Conservation (phyloP, 2,888 invertebrate genomes). For the Eubasilissa splendida region DNA sequence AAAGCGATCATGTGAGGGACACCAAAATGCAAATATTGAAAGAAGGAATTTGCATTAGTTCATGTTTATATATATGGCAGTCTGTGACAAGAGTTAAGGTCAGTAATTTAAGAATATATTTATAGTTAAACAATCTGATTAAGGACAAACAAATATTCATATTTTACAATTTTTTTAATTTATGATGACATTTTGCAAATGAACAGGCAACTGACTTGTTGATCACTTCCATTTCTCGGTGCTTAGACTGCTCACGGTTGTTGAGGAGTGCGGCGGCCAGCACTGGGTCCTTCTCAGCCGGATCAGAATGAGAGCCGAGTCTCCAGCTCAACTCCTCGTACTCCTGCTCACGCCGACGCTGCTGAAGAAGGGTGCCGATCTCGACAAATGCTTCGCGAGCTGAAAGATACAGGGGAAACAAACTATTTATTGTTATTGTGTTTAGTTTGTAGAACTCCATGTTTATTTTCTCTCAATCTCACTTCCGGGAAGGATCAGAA, state of each 20-base stretch:
- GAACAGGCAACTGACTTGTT: constrained; percentile 49
- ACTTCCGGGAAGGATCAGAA: too few relatives aligned
- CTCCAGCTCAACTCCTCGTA: constrained; percentile 74
- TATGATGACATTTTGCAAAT: not conserved
- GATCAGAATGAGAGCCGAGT: constrained; percentile 71
- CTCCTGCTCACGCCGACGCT: constrained; percentile 77
- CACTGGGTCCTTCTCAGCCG: constrained; percentile 72
- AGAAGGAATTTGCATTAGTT: too few relatives aligned
- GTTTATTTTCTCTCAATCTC: too few relatives aligned
- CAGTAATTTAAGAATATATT: too few relatives aligned
- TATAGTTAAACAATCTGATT: too few relatives aligned
- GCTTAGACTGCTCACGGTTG: constrained; percentile 43
- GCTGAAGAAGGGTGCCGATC: constrained; percentile 78
- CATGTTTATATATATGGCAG: too few relatives aligned
- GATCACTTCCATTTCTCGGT: constrained; percentile 50
- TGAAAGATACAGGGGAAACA: constrained; percentile 60
- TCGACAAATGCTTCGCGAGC: constrained; percentile 78
- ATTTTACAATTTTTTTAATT: too few relatives aligned
- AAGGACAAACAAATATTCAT: too few relatives aligned
- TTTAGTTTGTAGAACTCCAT: too few relatives aligned
- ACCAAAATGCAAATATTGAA: too few relatives aligned
- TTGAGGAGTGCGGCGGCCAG: constrained; percentile 61
- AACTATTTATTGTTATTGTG: not conserved
- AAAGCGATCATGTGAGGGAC: too few relatives aligned
- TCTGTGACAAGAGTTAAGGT: too few relatives aligned